A percentile compares a stretch with the other conserved stretches of the same genome.
Evolutionary conservation across 2,888 invertebrate genomes (phyloP).

Genomic region (Dryocosmus kuriphilus): DNA sequence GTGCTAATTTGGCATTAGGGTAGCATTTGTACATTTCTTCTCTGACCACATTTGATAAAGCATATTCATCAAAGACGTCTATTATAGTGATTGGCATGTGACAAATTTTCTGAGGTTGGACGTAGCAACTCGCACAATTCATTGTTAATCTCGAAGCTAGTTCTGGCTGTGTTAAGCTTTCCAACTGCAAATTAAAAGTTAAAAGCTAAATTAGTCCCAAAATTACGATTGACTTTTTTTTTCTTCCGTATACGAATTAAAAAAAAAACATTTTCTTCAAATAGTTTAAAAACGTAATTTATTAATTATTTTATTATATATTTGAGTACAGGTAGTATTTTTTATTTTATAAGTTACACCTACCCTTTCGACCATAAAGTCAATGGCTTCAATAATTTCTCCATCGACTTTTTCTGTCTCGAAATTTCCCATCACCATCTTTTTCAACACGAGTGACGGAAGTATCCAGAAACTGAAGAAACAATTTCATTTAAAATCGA

Average conservation of each 20-base stretch:
- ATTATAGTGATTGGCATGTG: slow-evolving; percentile 88
- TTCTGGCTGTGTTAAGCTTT: slow-evolving; percentile 89
- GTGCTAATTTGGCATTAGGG: slow-evolving; percentile 90
- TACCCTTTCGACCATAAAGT: slow-evolving; percentile 94
- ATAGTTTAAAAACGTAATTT: not conserved
- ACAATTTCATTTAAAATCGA: slow-evolving; percentile 11
- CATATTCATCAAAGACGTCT: slow-evolving; percentile 94
- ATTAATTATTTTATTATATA: not conserved
- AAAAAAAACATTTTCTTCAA: not conserved
- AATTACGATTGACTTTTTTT: not conserved
- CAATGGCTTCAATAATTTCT: slow-evolving; percentile 90
- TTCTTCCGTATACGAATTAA: not conserved
- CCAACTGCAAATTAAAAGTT: slow-evolving; percentile 81
- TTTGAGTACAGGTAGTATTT: slow-evolving; percentile 12
- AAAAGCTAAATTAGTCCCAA: slow-evolving; percentile 38
- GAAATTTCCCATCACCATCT: slow-evolving; percentile 94
- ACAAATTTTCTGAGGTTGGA: slow-evolving; percentile 86
- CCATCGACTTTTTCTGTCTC: slow-evolving; percentile 85
- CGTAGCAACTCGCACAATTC: slow-evolving; percentile 89
- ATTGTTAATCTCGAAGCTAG: slow-evolving; percentile 91
- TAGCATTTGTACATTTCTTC: slow-evolving; percentile 92
- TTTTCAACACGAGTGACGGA: slow-evolving; percentile 89
- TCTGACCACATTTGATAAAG: slow-evolving; percentile 86
- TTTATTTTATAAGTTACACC: not conserved
- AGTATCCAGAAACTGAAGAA: slow-evolving; percentile 87